Evolutionary conservation across 2,113 vertebrate genomes (phyloP).

Genomic region (Oceanites oceanicus): DNA sequence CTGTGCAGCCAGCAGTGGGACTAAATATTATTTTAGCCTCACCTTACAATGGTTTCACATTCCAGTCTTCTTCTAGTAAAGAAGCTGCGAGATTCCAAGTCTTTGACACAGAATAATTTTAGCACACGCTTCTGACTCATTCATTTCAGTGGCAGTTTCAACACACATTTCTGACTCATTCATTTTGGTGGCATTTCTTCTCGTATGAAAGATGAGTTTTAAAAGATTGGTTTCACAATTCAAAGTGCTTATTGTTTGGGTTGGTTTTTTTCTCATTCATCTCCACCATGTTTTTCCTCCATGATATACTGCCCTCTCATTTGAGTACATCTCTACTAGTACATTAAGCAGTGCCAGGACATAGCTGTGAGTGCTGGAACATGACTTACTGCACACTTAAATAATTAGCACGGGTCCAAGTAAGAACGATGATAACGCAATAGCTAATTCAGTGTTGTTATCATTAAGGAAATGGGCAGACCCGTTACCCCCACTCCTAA

Average conservation of each 20-base stretch:
- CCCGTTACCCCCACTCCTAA: not conserved
- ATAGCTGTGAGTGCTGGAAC: not conserved
- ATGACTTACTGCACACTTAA: not conserved
- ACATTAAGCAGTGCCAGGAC: not conserved
- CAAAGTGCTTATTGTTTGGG: not conserved
- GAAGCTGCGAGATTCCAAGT: not conserved
- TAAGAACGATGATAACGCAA: not conserved
- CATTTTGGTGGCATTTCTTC: not conserved
- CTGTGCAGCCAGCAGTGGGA: not conserved
- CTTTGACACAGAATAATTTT: not conserved
- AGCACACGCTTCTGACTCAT: not conserved
- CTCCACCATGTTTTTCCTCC: not conserved
- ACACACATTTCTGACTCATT: not conserved
- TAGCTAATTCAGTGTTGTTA: not conserved
- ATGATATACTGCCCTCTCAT: not conserved
- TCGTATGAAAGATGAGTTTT: not conserved
- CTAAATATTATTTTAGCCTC: not conserved
- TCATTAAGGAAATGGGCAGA: not conserved
- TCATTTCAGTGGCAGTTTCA: not conserved
- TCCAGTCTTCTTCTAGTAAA: not conserved
- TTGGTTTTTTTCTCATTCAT: accelerated
- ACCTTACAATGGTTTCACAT: not conserved
- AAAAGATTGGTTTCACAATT: not conserved
- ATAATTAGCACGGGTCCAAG: not conserved
- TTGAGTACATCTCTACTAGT: not conserved